phyloP scores from a whole-genome alignment of 2,113 vertebrate species.

The Rousettus leschenaultii region DNA sequence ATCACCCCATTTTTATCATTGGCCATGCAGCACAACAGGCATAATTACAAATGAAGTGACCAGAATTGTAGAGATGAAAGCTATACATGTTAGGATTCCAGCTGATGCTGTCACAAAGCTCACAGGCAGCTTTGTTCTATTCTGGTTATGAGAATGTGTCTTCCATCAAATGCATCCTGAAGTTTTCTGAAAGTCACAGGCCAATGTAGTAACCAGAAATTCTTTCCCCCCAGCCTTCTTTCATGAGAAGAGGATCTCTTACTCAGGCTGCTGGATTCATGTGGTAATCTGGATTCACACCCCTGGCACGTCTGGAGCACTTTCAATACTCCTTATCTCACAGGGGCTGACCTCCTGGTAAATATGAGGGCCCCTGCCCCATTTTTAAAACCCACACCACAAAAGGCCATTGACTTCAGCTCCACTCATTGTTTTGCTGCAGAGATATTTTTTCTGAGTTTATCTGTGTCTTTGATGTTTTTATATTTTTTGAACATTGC shows the following conservation, averaged over 20 bases:
- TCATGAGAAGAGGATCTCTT: not conserved
- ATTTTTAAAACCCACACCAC: not conserved
- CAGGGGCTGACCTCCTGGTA: not conserved
- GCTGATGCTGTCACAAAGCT: not conserved
- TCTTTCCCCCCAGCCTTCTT: not conserved
- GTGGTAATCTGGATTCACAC: not conserved
- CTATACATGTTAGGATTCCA: not conserved
- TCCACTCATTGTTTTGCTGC: not conserved
- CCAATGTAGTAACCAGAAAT: not conserved
- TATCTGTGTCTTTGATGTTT: not conserved
- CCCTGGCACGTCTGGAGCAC: not conserved
- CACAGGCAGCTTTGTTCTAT: not conserved
- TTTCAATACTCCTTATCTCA: not conserved
- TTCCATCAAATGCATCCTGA: not conserved
- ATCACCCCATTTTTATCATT: not conserved
- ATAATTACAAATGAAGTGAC: not conserved
- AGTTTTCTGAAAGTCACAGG: conserved; percentile 6
- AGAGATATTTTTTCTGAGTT: not conserved
- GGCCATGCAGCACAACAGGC: not conserved
- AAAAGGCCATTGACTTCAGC: not conserved
- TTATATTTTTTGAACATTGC: not conserved
- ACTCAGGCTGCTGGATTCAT: not conserved
- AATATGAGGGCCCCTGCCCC: not conserved
- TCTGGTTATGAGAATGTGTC: not conserved
- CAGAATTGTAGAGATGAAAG: not conserved